A percentile compares a stretch with the other conserved stretches of the same genome.
Conservation (phyloP, 2,113 vertebrate genomes). For the Centrocercus urophasianus region DNA sequence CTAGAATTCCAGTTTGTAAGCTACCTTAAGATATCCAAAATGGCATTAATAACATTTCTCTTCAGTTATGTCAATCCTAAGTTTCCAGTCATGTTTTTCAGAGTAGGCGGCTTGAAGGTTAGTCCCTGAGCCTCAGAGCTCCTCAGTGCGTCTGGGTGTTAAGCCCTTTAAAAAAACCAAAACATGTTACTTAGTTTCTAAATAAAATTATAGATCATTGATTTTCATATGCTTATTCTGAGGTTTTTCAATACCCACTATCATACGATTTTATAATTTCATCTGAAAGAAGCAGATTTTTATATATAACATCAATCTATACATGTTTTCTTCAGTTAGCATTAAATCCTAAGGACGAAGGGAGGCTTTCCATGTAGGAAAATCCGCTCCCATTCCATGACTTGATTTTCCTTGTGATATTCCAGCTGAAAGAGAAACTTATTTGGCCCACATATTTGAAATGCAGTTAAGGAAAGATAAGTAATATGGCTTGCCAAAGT, state of each 20-base stretch:
- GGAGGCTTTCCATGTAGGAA: neutral
- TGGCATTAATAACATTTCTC: neutral
- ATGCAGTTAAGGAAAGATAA: constrained; percentile 3
- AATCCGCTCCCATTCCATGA: neutral
- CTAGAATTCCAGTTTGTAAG: accelerated
- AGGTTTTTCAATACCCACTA: neutral
- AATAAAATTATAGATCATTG: neutral
- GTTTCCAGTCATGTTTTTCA: neutral
- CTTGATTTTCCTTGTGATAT: neutral
- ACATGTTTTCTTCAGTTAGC: neutral
- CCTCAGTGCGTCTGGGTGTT: neutral
- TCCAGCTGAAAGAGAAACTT: neutral
- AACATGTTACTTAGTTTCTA: neutral
- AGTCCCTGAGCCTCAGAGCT: neutral
- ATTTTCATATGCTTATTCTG: neutral
- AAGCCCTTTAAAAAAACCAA: neutral
- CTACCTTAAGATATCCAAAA: neutral
- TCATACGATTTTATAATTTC: neutral
- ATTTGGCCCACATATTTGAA: neutral
- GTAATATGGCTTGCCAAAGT: neutral
- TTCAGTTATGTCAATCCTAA: neutral
- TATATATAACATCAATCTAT: neutral
- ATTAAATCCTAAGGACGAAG: neutral
- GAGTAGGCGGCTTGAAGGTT: neutral
- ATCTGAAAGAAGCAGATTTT: neutral